These are phyloP conservation scores for Rhinoraja longicauda DNA, from an alignment of 2,797 vertebrate species.

Conservation along the genomic window DNA sequence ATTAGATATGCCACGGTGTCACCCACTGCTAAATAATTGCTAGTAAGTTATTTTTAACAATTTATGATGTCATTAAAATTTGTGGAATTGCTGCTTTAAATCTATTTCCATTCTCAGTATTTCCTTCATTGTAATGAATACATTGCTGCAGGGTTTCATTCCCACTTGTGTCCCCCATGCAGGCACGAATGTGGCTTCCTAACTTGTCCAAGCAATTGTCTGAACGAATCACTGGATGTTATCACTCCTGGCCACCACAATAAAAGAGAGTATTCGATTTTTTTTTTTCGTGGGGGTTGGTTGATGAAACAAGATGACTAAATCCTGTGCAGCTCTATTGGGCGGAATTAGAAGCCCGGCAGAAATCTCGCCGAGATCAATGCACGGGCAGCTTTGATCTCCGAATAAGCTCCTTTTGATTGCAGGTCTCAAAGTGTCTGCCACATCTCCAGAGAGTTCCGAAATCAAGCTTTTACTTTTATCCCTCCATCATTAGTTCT, in stretches of 20 bases:
- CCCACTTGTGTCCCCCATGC: no score
- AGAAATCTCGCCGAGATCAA: slow-evolving; percentile 36
- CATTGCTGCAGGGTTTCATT: not conserved
- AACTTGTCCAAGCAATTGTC: not conserved
- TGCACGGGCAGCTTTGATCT: slow-evolving; percentile 27
- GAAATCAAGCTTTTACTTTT: slow-evolving; percentile 22
- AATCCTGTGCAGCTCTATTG: slow-evolving; percentile 21
- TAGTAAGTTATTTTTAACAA: not conserved
- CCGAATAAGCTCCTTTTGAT: slow-evolving; percentile 33
- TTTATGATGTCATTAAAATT: not conserved
- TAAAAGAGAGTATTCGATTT: not conserved
- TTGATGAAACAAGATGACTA: not conserved
- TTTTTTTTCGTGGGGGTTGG: not conserved
- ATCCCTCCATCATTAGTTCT: slow-evolving; percentile 38
- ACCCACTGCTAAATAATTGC: not conserved
- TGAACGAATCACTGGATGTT: slow-evolving; percentile 4
- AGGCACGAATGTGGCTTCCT: not conserved
- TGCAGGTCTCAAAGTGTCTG: slow-evolving; percentile 36
- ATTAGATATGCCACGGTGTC: no score
- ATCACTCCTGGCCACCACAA: not conserved
- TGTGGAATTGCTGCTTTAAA: not conserved
- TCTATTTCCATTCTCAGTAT: not conserved
- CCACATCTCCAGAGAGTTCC: slow-evolving; percentile 3
- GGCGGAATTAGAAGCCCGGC: slow-evolving; percentile 14
- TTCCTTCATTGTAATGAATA: not conserved